Base-by-base conservation (phyloP, 2,113 vertebrate species). In the Acrocephalus arundinaceus region DNA sequence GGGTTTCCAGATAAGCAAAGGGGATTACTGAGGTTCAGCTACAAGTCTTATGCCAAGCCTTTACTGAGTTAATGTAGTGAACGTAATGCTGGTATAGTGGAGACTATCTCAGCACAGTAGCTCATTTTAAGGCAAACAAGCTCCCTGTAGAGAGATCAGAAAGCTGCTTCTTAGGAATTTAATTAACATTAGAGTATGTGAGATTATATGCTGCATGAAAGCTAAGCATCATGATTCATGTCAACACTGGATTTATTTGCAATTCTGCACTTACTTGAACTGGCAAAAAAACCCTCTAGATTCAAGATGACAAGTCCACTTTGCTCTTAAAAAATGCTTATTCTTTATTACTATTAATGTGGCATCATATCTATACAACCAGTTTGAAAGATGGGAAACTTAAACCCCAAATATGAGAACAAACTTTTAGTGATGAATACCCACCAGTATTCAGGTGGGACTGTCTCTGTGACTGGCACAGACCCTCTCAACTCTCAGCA, bases 1-100 rank as follows among this genome's bases (percentile, higher is more conserved):
- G 85, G 79, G 52, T 63, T 93, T 81, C 90, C 94, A 85, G 95
- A 94, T 88, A 49, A 94, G 85, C 88, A 78, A 45, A 95, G 76
- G 82, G 92, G 93, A 97, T 96, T 97, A 96, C 68, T 19, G 85
- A 95, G 72, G 43, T 95, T 96, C 92, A 94, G 76, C 94, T 45
- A 24, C 74, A 21, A 75, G 71, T 49, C 78, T 82, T 52, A 88
- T 15, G 79, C 82, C 85, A 84, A 94, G 90, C 54, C 95, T 96
- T 96, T 96, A 94, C 95, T 91, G 96, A 97, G 94, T 95, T 96
- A 96, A 97, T 97, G 95, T 95, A 97, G 90, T 96, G 95, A 95
- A 96, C 92, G n/a, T 94, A 97, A 95, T 94, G 94, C 86, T 81
- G 33, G 88, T 61, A 90, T 93, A 97, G 96, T 86, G 65, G 87